These are phyloP conservation scores for Coregonus clupeaformis DNA, from an alignment of 2,113 vertebrate species.

Conservation along the genomic window DNA sequence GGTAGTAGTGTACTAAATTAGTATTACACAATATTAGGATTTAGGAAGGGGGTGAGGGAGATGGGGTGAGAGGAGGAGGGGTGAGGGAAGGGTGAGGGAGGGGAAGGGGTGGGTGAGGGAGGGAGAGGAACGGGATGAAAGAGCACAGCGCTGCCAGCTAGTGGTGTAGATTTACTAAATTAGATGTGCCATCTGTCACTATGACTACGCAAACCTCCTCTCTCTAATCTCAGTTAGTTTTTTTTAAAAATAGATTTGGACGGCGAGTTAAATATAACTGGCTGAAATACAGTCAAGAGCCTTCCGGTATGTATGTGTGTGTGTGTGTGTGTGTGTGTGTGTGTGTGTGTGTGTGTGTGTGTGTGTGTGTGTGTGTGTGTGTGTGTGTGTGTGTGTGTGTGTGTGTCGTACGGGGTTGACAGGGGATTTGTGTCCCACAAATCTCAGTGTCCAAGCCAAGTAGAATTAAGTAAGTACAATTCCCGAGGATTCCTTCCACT, in stretches of 20 bases:
- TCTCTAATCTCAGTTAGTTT: slow-evolving; percentile 66
- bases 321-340: too few species aligned
- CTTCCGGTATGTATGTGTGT: too few species aligned
- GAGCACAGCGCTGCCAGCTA: slow-evolving; percentile 46
- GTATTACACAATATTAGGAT: neutral
- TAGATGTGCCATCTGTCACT: slow-evolving; percentile 71
- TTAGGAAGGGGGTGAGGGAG: slow-evolving; percentile 3
- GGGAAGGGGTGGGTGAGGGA: slow-evolving; percentile 3
- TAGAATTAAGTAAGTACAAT: too few species aligned
- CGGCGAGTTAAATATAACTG: slow-evolving; percentile 41
- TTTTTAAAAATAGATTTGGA: slow-evolving; percentile 61
- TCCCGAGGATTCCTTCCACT: too few species aligned
- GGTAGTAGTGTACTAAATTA: neutral
- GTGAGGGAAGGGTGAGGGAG: slow-evolving; percentile 23
- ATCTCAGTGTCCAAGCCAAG: too few species aligned
- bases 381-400: slow-evolving; percentile 2
- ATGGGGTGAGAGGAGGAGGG: slow-evolving; percentile 16
- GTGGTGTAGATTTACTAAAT: slow-evolving; percentile 64
- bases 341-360: neutral
- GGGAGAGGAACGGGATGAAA: neutral
- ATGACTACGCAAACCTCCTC: slow-evolving; percentile 58
- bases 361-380: slow-evolving; percentile 5
- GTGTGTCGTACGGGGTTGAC: neutral
- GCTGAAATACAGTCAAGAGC: neutral
- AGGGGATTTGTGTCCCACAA: too few species aligned